Base-by-base conservation (phyloP, 2,797 vertebrate genomes). In the Anabacerthia variegaticeps region DNA sequence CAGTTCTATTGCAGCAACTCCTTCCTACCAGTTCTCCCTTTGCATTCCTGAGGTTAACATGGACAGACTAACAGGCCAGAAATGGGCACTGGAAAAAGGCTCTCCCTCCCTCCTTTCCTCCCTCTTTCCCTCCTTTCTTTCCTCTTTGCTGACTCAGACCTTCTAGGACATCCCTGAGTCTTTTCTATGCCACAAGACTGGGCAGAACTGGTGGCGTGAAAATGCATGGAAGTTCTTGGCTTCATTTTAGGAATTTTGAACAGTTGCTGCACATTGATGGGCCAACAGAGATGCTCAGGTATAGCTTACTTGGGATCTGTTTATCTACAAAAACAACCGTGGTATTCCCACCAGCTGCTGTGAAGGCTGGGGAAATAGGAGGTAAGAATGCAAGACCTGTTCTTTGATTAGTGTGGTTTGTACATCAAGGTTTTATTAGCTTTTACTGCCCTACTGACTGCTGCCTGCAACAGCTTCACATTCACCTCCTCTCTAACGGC, bases 381-480 rank as follows among this genome's bases (percentile, higher is more conserved):
- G 24, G 54, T 39, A 82, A 0, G 0, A 66, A 32, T 18, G 49
- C 1, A 9, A 78, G 87, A 67, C 65, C 56, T 86, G 41, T 49
- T 74, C 89, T 69, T 95, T 93, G 83, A 77, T 90, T 74, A 85
- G 8, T 51, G 49, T 82, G 78, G 80, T 80, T 90, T 87, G 49
- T 85, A 82, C 88, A 77, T 77, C 55, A 65, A 87, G 62, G 58
- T 80, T 96, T 96, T 92, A 92, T 89, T 76, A 85, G 67, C 36
- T 96, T 95, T 96, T 87, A 94, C 67, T 95, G 95, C 71, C 77
- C 56, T 82, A 9, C 85, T 90, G 85, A 59, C 73, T 73, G 62
- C 92, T 63, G 62, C 51, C 63, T 69, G 51, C 76, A 63, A 73
- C 55, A 30, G 52, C 48, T 48, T 86, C 82, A 52, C 8, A 7